These are phyloP conservation scores for Drosophila histrio DNA, from an alignment of 2,888 invertebrate species.

Conservation along the genomic window DNA sequence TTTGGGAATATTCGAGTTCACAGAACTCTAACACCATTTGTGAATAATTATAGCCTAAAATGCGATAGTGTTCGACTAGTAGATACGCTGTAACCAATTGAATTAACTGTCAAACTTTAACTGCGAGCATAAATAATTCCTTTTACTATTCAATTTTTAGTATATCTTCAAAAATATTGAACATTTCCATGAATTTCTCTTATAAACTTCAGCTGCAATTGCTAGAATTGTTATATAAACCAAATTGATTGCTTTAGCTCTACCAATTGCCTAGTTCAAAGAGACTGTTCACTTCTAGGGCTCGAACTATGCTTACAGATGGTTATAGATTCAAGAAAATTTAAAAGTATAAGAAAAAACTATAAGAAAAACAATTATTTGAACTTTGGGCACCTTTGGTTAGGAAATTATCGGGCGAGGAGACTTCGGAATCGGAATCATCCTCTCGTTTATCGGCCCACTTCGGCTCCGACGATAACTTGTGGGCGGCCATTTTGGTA, in stretches of 20 bases:
- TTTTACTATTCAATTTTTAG: not conserved
- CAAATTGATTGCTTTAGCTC: not conserved
- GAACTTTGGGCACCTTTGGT: constrained; percentile 86
- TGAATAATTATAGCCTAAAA: too few species aligned
- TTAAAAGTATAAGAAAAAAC: not conserved
- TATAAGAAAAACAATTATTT: not conserved
- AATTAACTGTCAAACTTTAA: too few species aligned
- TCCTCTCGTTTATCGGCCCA: constrained; percentile 86
- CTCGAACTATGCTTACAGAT: not conserved
- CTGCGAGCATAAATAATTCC: too few species aligned
- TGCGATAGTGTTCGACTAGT: not conserved
- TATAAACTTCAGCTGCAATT: not conserved
- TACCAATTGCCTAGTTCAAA: not conserved
- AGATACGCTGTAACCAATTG: not conserved
- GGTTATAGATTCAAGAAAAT: not conserved
- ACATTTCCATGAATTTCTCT: not conserved
- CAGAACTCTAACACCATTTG: too few species aligned
- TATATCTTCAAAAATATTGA: not conserved
- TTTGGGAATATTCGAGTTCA: too few species aligned
- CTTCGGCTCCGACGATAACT: constrained; percentile 81
- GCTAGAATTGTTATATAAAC: not conserved
- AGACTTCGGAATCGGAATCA: constrained; percentile 92
- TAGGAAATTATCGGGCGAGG: constrained; percentile 90
- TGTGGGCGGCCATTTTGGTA: constrained; percentile 81
- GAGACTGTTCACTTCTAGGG: not conserved